Conservation (phyloP, 2,797 vertebrate genomes). For the Calcarius lapponicus region DNA sequence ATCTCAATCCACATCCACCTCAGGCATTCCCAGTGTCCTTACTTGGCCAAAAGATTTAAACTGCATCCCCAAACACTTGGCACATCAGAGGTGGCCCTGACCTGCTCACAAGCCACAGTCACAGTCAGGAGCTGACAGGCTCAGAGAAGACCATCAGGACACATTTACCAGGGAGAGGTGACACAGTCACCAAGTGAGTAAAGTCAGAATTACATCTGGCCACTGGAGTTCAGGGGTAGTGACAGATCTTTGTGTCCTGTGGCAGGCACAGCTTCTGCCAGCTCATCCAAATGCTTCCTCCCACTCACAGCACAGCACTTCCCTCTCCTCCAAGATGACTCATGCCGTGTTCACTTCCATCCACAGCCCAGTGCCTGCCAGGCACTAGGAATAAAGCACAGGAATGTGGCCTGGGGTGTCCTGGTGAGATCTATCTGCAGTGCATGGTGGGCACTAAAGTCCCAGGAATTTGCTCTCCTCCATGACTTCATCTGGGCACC, state of each 20-base stretch:
- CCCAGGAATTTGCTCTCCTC: not conserved
- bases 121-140: not conserved
- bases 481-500: not conserved
- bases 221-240: not conserved
- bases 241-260: not conserved
- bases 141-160: not conserved
- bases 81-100: not conserved
- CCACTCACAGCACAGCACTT: slow-evolving; percentile 36
- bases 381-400: not conserved
- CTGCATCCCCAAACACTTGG: not conserved
- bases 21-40: not conserved
- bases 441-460: not conserved
- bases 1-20: not conserved
- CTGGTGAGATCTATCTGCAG: not conserved
- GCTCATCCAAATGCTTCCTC: slow-evolving; percentile 54
- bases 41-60: not conserved
- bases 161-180: not conserved
- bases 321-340: slow-evolving; percentile 32
- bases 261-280: slow-evolving; percentile 37
- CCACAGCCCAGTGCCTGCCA: not conserved
- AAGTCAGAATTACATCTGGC: not conserved
- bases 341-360: slow-evolving; percentile 1
- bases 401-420: not conserved
- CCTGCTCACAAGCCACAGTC: not conserved
- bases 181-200: not conserved